Conservation (phyloP, 2,113 vertebrate genomes). For the Callocephalon fimbriatum region DNA sequence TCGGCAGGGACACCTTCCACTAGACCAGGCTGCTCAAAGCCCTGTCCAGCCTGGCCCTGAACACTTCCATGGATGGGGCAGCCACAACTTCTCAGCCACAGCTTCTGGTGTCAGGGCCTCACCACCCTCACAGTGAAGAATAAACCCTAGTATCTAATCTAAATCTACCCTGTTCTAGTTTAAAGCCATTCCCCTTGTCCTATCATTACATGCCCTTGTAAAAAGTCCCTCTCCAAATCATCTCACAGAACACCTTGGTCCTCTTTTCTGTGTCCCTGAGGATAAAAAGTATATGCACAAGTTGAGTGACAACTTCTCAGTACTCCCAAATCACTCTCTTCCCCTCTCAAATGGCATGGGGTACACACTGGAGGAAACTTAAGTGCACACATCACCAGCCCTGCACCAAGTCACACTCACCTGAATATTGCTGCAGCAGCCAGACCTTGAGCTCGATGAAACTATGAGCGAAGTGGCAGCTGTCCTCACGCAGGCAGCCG, state of each 20-base stretch:
- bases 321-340: background rate
- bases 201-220: background rate
- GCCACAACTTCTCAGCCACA: background rate
- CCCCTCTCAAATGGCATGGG: background rate
- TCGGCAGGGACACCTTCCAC: background rate
- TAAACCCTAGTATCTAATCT: background rate
- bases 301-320: background rate
- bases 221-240: background rate
- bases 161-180: background rate
- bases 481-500: constrained; percentile 85
- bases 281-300: background rate
- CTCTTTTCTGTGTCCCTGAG: background rate
- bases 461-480: constrained; percentile 90
- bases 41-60: background rate
- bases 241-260: background rate
- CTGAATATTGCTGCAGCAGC: constrained; percentile 89
- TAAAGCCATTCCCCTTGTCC: background rate
- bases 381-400: background rate
- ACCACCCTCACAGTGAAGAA: background rate
- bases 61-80: background rate
- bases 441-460: constrained; percentile 93
- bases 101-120: background rate
- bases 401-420: constrained; percentile 56
- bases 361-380: background rate
- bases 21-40: background rate